Percentiles rank a stretch among this genome's conserved stretches.
These are phyloP conservation scores for Tachysurus vachellii DNA, from an alignment of 2,113 vertebrate genomes.

Conservation along the genomic window DNA sequence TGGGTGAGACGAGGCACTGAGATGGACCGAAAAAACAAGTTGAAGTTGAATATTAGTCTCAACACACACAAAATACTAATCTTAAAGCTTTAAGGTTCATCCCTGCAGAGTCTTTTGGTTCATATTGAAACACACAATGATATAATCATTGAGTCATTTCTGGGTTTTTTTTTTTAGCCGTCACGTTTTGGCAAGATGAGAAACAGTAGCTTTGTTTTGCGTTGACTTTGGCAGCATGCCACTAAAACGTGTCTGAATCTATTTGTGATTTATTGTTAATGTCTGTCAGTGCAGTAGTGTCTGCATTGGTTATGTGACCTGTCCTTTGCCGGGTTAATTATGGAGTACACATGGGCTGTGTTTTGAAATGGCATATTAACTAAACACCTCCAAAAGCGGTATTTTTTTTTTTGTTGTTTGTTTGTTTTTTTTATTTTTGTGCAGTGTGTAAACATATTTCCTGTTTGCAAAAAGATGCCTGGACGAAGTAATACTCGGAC, in stretches of 20 bases:
- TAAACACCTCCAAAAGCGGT: not conserved
- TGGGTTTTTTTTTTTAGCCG: not conserved
- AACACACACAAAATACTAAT: not conserved
- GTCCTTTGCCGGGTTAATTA: conserved; percentile 13
- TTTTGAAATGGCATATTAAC: not conserved
- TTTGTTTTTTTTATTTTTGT: no score
- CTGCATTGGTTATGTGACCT: conserved; percentile 38
- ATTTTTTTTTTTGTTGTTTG: no score
- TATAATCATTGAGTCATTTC: not conserved
- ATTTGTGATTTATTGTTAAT: conserved; percentile 38
- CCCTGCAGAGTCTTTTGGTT: not conserved
- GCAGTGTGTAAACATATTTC: not conserved
- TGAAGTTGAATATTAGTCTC: conserved; percentile 2
- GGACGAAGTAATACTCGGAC: not conserved
- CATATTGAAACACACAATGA: not conserved
- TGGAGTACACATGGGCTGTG: not conserved
- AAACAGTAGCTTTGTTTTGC: not conserved
- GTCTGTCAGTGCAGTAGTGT: conserved; percentile 21
- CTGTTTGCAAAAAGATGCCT: not conserved
- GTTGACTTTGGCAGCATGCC: not conserved
- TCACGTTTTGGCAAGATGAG: not conserved
- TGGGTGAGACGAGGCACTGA: not conserved
- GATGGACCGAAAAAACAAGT: not conserved
- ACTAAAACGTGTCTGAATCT: conserved; percentile 7
- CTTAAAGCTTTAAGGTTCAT: not conserved